A percentile compares a stretch with the other conserved stretches of the same genome.
phyloP scores from a whole-genome alignment of 2,113 vertebrate genomes.

The Nothobranchius kuhntae region DNA sequence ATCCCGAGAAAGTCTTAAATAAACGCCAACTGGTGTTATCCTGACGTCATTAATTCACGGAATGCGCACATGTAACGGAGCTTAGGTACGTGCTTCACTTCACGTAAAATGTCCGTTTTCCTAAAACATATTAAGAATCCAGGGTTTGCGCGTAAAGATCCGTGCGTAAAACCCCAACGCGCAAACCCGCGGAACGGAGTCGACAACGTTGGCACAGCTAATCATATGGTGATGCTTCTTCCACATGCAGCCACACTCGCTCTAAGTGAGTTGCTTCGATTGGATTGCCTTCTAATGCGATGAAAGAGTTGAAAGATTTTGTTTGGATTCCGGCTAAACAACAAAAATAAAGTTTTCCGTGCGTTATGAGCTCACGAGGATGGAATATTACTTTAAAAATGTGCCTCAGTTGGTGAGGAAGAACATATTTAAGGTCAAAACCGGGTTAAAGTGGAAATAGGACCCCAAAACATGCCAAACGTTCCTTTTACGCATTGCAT shows the following conservation, averaged over 20 bases:
- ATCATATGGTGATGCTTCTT: conserved; percentile 52
- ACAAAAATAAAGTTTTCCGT: too few species aligned
- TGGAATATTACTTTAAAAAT: too few species aligned
- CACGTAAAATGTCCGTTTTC: conserved; percentile 15
- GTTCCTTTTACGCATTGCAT: too few species aligned
- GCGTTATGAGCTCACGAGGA: too few species aligned
- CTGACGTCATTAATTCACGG: conserved; percentile 36
- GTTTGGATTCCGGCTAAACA: too few species aligned
- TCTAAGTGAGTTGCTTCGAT: conserved; percentile 3
- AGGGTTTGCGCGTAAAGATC: conserved; percentile 55
- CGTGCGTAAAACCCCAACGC: conserved; percentile 58
- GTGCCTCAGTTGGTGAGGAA: too few species aligned
- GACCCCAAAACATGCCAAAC: too few species aligned
- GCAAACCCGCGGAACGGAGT: conserved; percentile 44
- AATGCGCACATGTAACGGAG: conserved; percentile 36
- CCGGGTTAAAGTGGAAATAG: too few species aligned
- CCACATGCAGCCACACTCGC: conserved; percentile 7
- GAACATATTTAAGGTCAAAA: too few species aligned
- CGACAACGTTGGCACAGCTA: conserved; percentile 38
- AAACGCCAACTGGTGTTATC: too few species aligned
- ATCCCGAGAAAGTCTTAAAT: too few species aligned
- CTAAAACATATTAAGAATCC: not conserved
- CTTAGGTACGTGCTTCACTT: conserved; percentile 44
- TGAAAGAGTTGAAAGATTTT: conserved; percentile 26
- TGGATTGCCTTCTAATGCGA: conserved; percentile 8